These are phyloP conservation scores for Xyrauchen texanus DNA, from an alignment of 2,113 vertebrate genomes.

Conservation along the genomic window DNA sequence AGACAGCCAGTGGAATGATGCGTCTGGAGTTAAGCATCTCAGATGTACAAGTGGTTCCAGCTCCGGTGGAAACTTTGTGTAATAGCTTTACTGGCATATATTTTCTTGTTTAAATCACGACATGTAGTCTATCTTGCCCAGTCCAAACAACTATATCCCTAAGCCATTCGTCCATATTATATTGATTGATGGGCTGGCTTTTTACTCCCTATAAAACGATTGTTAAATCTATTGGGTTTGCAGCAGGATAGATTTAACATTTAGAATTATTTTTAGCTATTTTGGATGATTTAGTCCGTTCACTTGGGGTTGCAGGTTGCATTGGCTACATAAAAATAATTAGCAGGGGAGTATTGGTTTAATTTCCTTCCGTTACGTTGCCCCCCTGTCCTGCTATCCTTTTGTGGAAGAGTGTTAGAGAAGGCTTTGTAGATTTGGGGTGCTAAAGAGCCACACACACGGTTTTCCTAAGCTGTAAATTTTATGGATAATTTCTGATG, in stretches of 20 bases:
- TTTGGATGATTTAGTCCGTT: slow-evolving; percentile 36
- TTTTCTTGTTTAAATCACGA: slow-evolving; percentile 42
- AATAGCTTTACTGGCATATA: slow-evolving; percentile 38
- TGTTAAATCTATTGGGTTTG: neutral
- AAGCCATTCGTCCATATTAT: slow-evolving; percentile 62
- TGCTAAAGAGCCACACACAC: slow-evolving; percentile 71
- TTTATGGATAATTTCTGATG: slow-evolving; percentile 79
- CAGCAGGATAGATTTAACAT: slow-evolving; percentile 18
- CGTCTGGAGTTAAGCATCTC: slow-evolving; percentile 59
- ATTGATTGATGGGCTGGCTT: slow-evolving; percentile 59
- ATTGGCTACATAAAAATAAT: slow-evolving; percentile 25
- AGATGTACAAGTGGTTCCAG: slow-evolving; percentile 68
- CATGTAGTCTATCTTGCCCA: slow-evolving; percentile 47
- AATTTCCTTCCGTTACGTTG: slow-evolving; percentile 7
- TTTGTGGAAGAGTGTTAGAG: slow-evolving; percentile 41
- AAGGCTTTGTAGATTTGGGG: slow-evolving; percentile 59
- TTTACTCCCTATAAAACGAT: slow-evolving; percentile 52
- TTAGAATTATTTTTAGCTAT: slow-evolving; percentile 25
- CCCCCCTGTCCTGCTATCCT: slow-evolving; percentile 9
- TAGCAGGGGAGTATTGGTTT: neutral
- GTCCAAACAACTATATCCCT: slow-evolving; percentile 54
- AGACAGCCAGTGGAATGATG: slow-evolving; percentile 49
- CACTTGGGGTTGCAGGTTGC: slow-evolving; percentile 10
- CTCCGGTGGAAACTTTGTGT: slow-evolving; percentile 53
- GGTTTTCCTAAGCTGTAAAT: slow-evolving; percentile 75